Percentiles rank a stretch among this genome's conserved stretches.
Evolutionary conservation across 2,113 vertebrate genomes (phyloP).

Genomic region (Chrysochloris asiatica): DNA sequence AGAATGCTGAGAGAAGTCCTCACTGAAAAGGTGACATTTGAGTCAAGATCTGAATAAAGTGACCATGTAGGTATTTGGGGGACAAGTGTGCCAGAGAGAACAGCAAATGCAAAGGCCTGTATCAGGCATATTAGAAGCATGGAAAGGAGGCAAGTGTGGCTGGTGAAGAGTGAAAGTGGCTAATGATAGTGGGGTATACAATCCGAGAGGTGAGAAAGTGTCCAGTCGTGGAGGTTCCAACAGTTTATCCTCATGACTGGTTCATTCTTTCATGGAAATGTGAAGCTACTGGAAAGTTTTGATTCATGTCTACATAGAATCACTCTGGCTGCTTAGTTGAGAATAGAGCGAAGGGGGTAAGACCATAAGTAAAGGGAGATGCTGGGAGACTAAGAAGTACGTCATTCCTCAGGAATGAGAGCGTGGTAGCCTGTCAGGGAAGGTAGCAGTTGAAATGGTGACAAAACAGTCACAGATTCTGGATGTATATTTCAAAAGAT

Average conservation of each 20-base stretch:
- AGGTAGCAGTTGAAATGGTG: not conserved
- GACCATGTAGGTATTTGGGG: not conserved
- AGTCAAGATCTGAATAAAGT: conserved; percentile 38
- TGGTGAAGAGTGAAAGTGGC: not conserved
- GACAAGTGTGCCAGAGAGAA: not conserved
- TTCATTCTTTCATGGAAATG: conserved; percentile 33
- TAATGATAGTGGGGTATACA: not conserved
- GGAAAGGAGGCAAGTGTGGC: not conserved
- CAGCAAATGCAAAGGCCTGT: not conserved
- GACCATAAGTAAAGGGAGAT: not conserved
- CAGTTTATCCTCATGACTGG: not conserved
- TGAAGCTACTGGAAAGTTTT: conserved; percentile 13
- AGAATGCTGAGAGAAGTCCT: not conserved
- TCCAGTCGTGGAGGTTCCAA: not conserved
- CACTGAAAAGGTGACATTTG: not conserved
- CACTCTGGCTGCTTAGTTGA: not conserved
- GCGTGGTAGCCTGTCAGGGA: not conserved
- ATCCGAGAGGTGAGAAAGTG: not conserved
- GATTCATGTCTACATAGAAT: conserved; percentile 43
- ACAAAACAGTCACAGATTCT: not conserved
- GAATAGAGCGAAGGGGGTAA: not conserved
- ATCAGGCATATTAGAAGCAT: not conserved
- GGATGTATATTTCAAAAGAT: conserved; percentile 18
- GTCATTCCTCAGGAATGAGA: not conserved
- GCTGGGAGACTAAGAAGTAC: not conserved